These are phyloP conservation scores for Cephus sareptanus DNA, from an alignment of 2,888 invertebrate species.

Conservation along the genomic window DNA sequence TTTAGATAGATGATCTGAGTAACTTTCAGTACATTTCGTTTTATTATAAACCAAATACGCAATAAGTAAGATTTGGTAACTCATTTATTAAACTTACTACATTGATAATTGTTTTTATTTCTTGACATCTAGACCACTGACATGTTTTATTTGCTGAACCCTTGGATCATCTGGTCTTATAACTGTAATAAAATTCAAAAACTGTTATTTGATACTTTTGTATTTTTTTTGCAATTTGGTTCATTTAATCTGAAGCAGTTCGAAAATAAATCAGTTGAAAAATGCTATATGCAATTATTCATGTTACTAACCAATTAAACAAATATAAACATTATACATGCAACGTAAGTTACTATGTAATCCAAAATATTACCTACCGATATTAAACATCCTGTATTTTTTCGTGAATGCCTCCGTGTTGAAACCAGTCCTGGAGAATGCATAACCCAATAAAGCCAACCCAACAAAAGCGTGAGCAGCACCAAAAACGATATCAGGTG, in stretches of 20 bases:
- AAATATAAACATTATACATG: not conserved
- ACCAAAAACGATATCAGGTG: not conserved
- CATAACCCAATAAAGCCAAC: not conserved
- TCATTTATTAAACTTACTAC: not conserved
- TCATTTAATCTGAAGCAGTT: not conserved
- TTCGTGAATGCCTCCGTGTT: not conserved
- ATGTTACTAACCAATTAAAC: not conserved
- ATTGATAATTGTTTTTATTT: not conserved
- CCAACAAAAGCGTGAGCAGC: no score
- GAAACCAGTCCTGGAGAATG: not conserved
- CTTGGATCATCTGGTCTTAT: constrained; percentile 43
- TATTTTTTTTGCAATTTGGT: not conserved
- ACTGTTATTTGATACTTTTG: not conserved
- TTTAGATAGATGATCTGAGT: not conserved
- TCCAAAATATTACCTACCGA: not conserved
- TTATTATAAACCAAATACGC: not conserved
- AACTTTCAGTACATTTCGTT: not conserved
- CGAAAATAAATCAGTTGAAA: not conserved
- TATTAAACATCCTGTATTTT: not conserved
- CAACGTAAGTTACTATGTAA: not conserved
- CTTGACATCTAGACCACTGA: constrained; percentile 2
- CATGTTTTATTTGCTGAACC: constrained; percentile 24
- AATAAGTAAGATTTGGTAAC: not conserved
- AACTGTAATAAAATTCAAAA: constrained; percentile 34
- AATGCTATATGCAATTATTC: not conserved